Base-by-base conservation (phyloP, 1,140 invertebrate genomes). In the Nasonia longicornis region DNA sequence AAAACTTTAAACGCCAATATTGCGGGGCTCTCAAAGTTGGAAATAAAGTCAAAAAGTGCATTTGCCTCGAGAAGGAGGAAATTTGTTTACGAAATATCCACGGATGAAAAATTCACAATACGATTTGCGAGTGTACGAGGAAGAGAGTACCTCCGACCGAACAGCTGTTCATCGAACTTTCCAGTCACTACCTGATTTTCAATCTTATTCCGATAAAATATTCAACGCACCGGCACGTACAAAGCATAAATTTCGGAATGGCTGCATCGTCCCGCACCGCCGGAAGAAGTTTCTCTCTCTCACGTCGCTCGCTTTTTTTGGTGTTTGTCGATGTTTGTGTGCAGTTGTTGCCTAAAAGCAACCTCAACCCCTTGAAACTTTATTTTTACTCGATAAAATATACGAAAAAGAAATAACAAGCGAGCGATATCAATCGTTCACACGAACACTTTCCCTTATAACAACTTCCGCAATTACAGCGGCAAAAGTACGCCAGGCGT, bases 171-270 rank as follows among this genome's bases (percentile, higher is more conserved):
- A 35, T 63, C 67, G 29, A 72, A 66, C 7, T 81, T 77, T 77
- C 69, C 14, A n/a, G 26, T 14, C 38, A 20, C 16, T 31, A 29
- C 16, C 52, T 75, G 48, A 73, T 73, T 73, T 73, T 73, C 71
- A 48, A 73, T 52, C 71, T 73, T 52, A 26, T 52, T 73, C 45
- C 45, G 12, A 52, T 73, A 73, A 73, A 48, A 73, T 73, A 73
- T 73, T 73, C 73, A 38, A 35, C 29, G 48, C 73, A 35, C 52
- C 16, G 14, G 29, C 52, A 75, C 31, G 73, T 64, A 75, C 14
- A 52, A 14, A 16, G 71, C 45, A 52, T 73, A 73, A 75, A 75
- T 75, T 63, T 35, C 73, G 63, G n/a, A 16, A 26, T 26, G 16
- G 10, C 63, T 64, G 58, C 14, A 29, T 74, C n/a, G 26, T 74